Evolutionary conservation across 1,140 invertebrate species (phyloP).

Genomic region (Matsumurasca onukii): DNA sequence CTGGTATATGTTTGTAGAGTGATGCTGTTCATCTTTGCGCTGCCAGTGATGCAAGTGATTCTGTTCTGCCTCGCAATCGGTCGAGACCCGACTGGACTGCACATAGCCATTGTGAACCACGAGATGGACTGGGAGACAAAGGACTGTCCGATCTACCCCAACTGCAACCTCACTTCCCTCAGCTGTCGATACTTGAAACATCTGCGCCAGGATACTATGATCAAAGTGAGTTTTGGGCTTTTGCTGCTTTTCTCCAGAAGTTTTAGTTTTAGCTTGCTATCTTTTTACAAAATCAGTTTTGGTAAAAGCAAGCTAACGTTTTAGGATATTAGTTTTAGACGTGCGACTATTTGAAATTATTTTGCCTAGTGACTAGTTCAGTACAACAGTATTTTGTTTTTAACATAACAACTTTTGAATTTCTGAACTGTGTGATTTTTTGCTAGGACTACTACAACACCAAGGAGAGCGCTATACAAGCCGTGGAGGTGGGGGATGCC

Average conservation of each 20-base stretch:
- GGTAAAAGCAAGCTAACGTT: too few relatives aligned
- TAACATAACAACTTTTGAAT: too few relatives aligned
- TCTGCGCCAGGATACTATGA: conserved; percentile 60
- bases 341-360: too few relatives aligned
- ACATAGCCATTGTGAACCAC: conserved; percentile 82
- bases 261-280: too few relatives aligned
- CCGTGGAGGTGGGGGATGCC: conserved; percentile 71
- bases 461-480: conserved; percentile 59
- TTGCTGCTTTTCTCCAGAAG: too few relatives aligned
- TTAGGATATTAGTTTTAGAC: too few relatives aligned
- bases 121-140: conserved; percentile 61
- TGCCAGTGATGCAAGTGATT: conserved; percentile 90
- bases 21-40: conserved; percentile 86
- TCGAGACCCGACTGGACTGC: conserved; percentile 79
- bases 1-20: too few relatives aligned
- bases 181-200: conserved; percentile 76
- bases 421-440: too few relatives aligned
- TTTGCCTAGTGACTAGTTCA: too few relatives aligned
- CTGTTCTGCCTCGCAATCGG: conserved; percentile 95
- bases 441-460: conserved; percentile 49
- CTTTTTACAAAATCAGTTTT: too few relatives aligned
- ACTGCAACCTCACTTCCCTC: conserved; percentile 65
- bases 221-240: conserved; percentile 57
- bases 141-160: conserved; percentile 50
- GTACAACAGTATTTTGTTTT: too few relatives aligned